These are phyloP conservation scores for Pissodes strobi DNA, from an alignment of 1,140 invertebrate species.

Conservation along the genomic window DNA sequence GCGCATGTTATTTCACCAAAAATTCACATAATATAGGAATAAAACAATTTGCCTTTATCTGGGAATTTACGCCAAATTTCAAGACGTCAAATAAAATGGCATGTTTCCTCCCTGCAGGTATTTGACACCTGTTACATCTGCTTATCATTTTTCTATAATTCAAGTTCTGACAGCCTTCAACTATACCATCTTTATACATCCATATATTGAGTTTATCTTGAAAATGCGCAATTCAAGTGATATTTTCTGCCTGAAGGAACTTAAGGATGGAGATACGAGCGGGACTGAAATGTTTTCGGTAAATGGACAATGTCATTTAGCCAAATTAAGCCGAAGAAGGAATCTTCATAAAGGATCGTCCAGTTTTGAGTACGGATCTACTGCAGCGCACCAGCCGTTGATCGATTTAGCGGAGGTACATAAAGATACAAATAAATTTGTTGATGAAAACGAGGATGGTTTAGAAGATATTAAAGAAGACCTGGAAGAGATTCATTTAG, in stretches of 20 bases:
- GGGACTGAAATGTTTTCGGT: conserved; percentile 47
- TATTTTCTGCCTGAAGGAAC: conserved; percentile 45
- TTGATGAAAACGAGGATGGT: background rate
- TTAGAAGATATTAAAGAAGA: conserved; percentile 15
- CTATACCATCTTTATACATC: conserved; percentile 1
- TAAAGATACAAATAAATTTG: background rate
- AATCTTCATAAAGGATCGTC: conserved; percentile 18
- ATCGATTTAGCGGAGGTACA: background rate
- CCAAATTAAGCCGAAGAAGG: conserved; percentile 30
- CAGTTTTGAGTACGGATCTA: conserved; percentile 37
- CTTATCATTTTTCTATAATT: too few species aligned
- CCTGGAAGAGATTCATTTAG: conserved; percentile 13
- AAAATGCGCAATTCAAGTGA: conserved; percentile 46
- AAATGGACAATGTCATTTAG: conserved; percentile 37
- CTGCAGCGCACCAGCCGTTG: background rate
- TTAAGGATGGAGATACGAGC: conserved; percentile 40
- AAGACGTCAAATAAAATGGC: too few species aligned
- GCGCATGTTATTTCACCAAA: too few species aligned
- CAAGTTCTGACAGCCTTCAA: conserved; percentile 17
- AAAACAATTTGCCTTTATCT: too few species aligned
- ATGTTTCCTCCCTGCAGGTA: too few species aligned
- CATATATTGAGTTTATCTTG: background rate
- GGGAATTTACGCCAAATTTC: too few species aligned
- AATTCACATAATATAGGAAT: too few species aligned
- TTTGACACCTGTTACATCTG: too few species aligned